A percentile compares a stretch with the other conserved stretches of the same genome.
phyloP scores from a whole-genome alignment of 2,888 invertebrate species.

The Hydraecia micacea region DNA sequence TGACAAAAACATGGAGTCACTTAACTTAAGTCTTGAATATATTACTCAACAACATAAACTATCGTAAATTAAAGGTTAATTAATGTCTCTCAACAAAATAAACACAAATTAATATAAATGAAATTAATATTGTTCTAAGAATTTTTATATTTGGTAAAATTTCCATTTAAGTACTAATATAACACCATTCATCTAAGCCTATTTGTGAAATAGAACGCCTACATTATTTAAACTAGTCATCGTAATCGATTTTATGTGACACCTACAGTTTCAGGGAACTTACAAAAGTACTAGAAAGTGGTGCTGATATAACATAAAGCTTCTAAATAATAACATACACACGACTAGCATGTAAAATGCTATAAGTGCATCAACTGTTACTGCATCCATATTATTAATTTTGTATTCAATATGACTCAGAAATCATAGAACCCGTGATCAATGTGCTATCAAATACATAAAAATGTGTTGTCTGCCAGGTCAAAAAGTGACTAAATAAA shows the following conservation, averaged over 20 bases:
- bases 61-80: slow-evolving; percentile 72
- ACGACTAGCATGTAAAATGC: slow-evolving; percentile 86
- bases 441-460: slow-evolving; percentile 32
- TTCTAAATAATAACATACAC: slow-evolving; percentile 76
- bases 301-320: slow-evolving; percentile 67
- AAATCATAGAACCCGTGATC: slow-evolving; percentile 40
- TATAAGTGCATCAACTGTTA: slow-evolving; percentile 69
- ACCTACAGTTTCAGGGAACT: slow-evolving; percentile 63
- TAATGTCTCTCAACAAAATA: slow-evolving; percentile 75
- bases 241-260: slow-evolving; percentile 59
- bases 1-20: slow-evolving; percentile 64
- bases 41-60: slow-evolving; percentile 82
- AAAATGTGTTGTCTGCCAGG: slow-evolving; percentile 8
- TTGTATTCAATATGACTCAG: slow-evolving; percentile 39
- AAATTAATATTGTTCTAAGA: slow-evolving; percentile 85
- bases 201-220: slow-evolving; percentile 82
- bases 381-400: slow-evolving; percentile 32
- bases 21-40: slow-evolving; percentile 79
- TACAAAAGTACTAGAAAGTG: slow-evolving; percentile 66
- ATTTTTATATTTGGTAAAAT: slow-evolving; percentile 85
- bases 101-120: slow-evolving; percentile 78
- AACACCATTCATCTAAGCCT: slow-evolving; percentile 79
- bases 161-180: slow-evolving; percentile 87
- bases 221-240: slow-evolving; percentile 61
- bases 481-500: slow-evolving; percentile 5